These are phyloP conservation scores for Zophobas atratus DNA, from an alignment of 1,140 invertebrate genomes.

Conservation along the genomic window DNA sequence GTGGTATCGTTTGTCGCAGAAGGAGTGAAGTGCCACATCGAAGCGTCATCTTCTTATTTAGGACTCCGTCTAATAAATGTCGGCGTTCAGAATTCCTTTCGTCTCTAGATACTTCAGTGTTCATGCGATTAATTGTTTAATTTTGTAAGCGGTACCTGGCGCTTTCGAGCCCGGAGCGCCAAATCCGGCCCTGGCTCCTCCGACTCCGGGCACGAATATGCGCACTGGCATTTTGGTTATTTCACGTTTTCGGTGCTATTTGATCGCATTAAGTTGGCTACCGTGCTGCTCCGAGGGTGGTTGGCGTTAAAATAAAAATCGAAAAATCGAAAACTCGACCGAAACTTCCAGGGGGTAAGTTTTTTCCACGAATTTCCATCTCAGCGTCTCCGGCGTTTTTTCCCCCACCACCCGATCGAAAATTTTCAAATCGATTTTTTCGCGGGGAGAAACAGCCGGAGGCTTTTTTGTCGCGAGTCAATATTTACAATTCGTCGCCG, in stretches of 20 bases:
- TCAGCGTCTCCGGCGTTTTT: neutral
- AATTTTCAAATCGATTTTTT: slow-evolving; percentile 5
- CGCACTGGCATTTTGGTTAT: slow-evolving; percentile 59
- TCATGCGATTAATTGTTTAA: too few species aligned
- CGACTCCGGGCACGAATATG: slow-evolving; percentile 57
- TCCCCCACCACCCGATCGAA: neutral
- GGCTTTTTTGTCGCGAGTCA: slow-evolving; percentile 38
- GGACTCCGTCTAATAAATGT: too few species aligned
- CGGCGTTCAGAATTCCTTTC: too few species aligned
- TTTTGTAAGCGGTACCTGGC: too few species aligned
- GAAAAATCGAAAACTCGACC: slow-evolving; percentile 42
- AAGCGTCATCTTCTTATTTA: too few species aligned
- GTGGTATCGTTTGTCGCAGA: too few species aligned
- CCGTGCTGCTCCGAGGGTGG: slow-evolving; percentile 64
- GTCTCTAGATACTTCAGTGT: too few species aligned
- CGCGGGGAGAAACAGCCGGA: neutral
- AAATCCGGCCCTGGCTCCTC: neutral
- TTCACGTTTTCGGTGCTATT: slow-evolving; percentile 64
- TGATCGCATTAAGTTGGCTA: slow-evolving; percentile 65
- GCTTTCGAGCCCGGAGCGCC: too few species aligned
- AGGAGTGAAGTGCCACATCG: too few species aligned
- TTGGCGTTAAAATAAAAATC: slow-evolving; percentile 58
- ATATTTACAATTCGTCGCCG: slow-evolving; percentile 54
- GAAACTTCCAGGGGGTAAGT: slow-evolving; percentile 20
- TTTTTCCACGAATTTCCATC: neutral